Percentiles rank a stretch among this genome's conserved stretches.
Conservation (phyloP, 2,888 invertebrate species). For the Yponomeuta cagnagella region DNA sequence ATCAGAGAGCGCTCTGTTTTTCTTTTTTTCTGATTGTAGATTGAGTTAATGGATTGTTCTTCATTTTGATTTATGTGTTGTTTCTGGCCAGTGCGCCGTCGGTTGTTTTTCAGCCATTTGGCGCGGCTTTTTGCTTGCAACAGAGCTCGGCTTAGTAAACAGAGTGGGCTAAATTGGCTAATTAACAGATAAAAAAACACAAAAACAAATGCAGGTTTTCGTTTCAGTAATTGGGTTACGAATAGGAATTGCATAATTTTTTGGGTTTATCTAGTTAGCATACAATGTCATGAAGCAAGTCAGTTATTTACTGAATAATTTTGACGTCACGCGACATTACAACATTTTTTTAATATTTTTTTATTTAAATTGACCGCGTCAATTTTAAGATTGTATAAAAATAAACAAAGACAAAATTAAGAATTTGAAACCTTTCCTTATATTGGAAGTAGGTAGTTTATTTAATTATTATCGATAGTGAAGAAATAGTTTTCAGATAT, state of each 20-base stretch:
- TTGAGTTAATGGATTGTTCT: conserved; percentile 72
- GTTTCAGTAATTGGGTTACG: not conserved
- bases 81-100: conserved; percentile 22
- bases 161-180: conserved; percentile 8
- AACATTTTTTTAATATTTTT: no score
- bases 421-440: no score
- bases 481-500: no score
- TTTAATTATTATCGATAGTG: no score
- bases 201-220: not conserved
- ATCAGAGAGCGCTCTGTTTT: conserved; percentile 45
- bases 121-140: conserved; percentile 2
- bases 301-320: no score
- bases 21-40: conserved; percentile 55
- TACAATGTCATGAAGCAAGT: not conserved
- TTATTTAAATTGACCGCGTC: no score
- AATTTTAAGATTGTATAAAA: no score
- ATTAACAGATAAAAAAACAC: not conserved
- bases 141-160: conserved; percentile 21
- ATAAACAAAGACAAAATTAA: no score
- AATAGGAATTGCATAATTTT: not conserved
- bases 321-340: no score
- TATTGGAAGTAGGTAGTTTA: no score
- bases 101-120: conserved; percentile 19
- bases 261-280: not conserved
- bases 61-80: conserved; percentile 67